A percentile compares a stretch with the other conserved stretches of the same genome.
phyloP scores from a whole-genome alignment of 2,888 invertebrate species.

The Cephus pulcher region DNA sequence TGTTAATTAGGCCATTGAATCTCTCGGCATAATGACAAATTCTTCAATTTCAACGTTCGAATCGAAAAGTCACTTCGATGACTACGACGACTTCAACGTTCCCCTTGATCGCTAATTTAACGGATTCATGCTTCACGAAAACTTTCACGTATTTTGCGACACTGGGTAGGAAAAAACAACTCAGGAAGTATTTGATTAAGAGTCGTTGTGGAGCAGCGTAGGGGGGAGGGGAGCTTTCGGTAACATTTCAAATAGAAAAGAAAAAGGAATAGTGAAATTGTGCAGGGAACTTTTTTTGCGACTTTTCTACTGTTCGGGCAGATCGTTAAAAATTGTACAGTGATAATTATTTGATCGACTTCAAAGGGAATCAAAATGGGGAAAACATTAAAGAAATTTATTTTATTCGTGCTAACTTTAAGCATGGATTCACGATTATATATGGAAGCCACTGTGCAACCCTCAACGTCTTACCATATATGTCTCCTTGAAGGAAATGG shows the following conservation, averaged over 20 bases:
- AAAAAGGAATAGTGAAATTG: background rate
- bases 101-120: background rate
- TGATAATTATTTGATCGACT: background rate
- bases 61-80: background rate
- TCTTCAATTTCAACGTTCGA: background rate
- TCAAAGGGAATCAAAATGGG: background rate
- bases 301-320: background rate
- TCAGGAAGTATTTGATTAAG: constrained; percentile 4
- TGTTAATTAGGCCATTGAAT: background rate
- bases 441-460: background rate
- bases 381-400: background rate
- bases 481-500: constrained; percentile 14
- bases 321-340: background rate
- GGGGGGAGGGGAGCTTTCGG: background rate
- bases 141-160: constrained; percentile 12
- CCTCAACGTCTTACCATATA: background rate
- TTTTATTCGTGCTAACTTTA: background rate
- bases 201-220: background rate
- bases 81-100: background rate
- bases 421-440: background rate
- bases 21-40: background rate
- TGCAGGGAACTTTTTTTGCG: background rate
- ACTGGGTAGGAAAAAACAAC: background rate
- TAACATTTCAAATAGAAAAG: background rate
- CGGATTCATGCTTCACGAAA: background rate